Evolutionary conservation across 2,113 vertebrate species (phyloP).

Genomic region (Mus pahari): DNA sequence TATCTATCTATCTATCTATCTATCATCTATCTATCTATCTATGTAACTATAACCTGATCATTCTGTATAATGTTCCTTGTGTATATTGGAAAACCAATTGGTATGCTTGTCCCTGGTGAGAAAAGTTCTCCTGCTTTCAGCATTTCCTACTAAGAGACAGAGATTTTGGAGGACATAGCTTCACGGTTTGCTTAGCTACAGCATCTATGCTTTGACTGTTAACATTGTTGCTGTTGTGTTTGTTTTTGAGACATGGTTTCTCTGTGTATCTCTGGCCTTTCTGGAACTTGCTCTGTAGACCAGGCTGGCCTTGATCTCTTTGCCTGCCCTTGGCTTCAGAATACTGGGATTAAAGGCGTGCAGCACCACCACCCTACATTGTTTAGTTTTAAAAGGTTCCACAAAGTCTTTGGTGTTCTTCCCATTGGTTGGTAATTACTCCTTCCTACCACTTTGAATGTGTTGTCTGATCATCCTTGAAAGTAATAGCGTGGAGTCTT

Average conservation of each 20-base stretch:
- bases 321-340: no score
- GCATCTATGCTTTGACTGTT: neutral
- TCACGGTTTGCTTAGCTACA: neutral
- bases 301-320: no score
- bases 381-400: neutral
- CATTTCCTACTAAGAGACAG: neutral
- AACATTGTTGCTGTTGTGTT: neutral
- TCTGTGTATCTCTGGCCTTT: no score
- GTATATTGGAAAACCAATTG: neutral
- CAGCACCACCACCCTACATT: neutral
- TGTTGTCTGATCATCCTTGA: no score
- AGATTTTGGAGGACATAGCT: neutral
- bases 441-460: neutral
- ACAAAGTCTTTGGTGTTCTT: neutral
- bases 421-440: neutral
- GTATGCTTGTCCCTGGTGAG: neutral
- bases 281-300: no score
- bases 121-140: neutral
- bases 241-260: neutral
- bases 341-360: no score
- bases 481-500: neutral
- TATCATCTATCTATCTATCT: no score
- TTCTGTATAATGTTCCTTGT: neutral
- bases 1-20: no score
- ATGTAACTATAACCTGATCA: neutral